Base-by-base conservation (phyloP, 2,888 invertebrate species). In the Biston stratarius region DNA sequence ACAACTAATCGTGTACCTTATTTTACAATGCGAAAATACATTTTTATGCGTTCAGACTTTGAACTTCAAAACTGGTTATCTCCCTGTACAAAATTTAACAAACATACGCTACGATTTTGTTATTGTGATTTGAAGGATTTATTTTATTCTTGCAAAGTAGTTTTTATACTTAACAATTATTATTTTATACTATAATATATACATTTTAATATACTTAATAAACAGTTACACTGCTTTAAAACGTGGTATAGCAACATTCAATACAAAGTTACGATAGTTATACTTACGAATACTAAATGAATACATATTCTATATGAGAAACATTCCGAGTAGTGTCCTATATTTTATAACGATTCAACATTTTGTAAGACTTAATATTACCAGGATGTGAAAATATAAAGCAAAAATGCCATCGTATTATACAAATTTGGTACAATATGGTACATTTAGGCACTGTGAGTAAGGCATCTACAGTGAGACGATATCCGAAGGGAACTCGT, bases 391-490 rank as follows among this genome's bases (percentile, higher is more conserved):
- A 89, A 85, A 84, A 85, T 71, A 71, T 71, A 85, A 91, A 89
- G 89, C 88, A 89, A 87, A 85, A 85, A 89, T 86, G 82, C 87
- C 88, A 88, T 84, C 81, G 85, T 88, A 84, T 79, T 81, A 83
- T 92, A 92, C 89, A 93, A 92, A 91, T 90, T 91, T 92, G 90
- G 86, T 92, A 92, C 84, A 90, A 89, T 88, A 89, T 90, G 91
- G 91, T 92, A 92, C 85, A 92, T 87, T 88, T 95, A 96, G 96
- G 96, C 96, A 96, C 96, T 96, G 96, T 96, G 96, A 96, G 95
- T 96, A 96, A 96, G 96, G 96, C 96, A 96, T 94, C 96, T 96
- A 96, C 96, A 96, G 95, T 96, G 96, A 95, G 94, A 93, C 92
- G 95, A 95, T 95, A 94, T 95, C 40, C 40, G 90, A 83, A 78